Base-by-base conservation (phyloP, 2,888 invertebrate genomes). In the Ophion costatus region DNA sequence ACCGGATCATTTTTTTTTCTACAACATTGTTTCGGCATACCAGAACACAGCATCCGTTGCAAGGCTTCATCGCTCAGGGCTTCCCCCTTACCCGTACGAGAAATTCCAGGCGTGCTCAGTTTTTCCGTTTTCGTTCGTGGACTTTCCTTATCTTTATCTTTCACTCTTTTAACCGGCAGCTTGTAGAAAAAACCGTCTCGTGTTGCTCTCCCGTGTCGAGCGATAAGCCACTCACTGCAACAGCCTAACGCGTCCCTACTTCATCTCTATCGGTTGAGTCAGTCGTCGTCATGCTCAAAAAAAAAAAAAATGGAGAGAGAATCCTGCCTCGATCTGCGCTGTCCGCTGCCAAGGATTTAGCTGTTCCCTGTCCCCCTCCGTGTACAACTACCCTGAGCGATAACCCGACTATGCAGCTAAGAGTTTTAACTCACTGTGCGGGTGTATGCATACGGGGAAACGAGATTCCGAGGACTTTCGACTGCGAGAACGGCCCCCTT, bases 151-250 rank as follows among this genome's bases (percentile, higher is more conserved):
- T 75, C 82, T 80, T 82, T 82, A 82, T 82, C 82, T 80, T 59
- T 42, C 33, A 64, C 76, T 63, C 51, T 80, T 82, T 73, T 64
- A 79, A 22, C 71, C 82, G 67, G 76, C 80, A 85, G 76, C 82
- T 67, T 59, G 76, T 80, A 63, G 66, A 63, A 73, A 66, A 71
- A 61, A 61, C 42, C 67, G 67, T 80, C 78, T 73, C 80, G 77
- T 77, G 85, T 82, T 75, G 70, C 59, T 51, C 59, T 56, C 56
- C 75, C 79, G 75, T 67, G 71, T 82, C 67, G 61, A 29, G 82
- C 79, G 85, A 85, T 82, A 82, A 82, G 80, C 71, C 42, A 80
- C 78, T 45, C 70, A 75, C 74, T 64, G 66, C 67, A 79, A 61
- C 80, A 51, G 42, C 73, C 73, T 80, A 76, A 77, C 85, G 75